These are phyloP conservation scores for Cyclina sinensis DNA, from an alignment of 1,140 invertebrate genomes.

Conservation along the genomic window DNA sequence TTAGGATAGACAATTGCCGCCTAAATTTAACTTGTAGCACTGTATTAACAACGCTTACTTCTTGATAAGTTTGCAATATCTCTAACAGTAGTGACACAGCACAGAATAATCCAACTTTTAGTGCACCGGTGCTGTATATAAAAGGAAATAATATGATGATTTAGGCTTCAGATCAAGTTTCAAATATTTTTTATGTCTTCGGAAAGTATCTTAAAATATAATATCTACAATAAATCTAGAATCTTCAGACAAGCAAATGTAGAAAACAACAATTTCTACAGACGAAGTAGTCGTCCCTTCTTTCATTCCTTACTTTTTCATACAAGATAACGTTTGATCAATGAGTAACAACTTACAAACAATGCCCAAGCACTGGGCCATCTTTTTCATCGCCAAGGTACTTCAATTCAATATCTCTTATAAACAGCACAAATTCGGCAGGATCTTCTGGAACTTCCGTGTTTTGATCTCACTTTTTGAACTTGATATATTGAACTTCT, in stretches of 20 bases:
- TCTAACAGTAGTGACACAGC: not conserved
- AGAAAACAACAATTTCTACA: no score
- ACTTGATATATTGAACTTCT: not conserved
- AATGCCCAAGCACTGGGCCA: constrained; percentile 10
- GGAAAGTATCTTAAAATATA: no score
- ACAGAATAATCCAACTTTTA: constrained; percentile 23
- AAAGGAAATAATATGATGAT: no score
- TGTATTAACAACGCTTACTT: not conserved
- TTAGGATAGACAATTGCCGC: not conserved
- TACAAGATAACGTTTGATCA: no score
- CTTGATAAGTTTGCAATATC: not conserved
- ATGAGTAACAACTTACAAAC: constrained; percentile 25
- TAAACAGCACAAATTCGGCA: not conserved
- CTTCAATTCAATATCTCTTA: not conserved
- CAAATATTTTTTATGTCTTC: no score
- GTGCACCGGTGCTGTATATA: not conserved
- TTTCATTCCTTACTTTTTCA: no score
- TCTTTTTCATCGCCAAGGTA: not conserved
- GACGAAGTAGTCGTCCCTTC: no score
- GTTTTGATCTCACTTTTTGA: not conserved
- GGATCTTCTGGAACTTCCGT: not conserved
- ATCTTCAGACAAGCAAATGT: not conserved
- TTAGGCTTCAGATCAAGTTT: no score
- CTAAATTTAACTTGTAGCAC: constrained; percentile 24
- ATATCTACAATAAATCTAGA: not conserved